Base-by-base conservation (phyloP, 2,888 invertebrate genomes). In the Bombyx huttoni region DNA sequence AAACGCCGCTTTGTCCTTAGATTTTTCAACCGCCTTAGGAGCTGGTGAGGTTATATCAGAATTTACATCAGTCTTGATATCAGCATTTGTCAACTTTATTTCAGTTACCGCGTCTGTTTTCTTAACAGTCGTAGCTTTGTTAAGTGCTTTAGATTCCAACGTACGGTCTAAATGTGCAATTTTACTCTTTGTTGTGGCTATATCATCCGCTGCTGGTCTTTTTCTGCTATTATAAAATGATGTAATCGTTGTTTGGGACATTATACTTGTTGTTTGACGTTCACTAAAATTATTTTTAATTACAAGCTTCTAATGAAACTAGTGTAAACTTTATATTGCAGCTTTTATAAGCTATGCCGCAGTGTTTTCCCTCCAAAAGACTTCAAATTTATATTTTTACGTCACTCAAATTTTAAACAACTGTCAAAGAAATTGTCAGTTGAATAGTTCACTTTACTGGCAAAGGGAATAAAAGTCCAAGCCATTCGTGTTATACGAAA, bases 231-330 rank as follows among this genome's bases (percentile, higher is more conserved):
- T 92, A 75, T 94, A 95, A 88, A 91, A 95, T 58, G 91, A 90
- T 56, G 93, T 92, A 54, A 95, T 91, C 51, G 93, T 92, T 64
- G 93, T 92, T 80, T 95, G 95, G 58, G 94, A 91, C 94, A 95
- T 94, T 12, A 45, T 40, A 40, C 24, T 24, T 24, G 5, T 24
- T 24, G 24, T 5, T 24, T 24, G 24, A 5, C 24, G 24, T 24
- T 24, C 5, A 24, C 24, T 24, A 24, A 24, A 24, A 24, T 24
- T 24, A 24, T 24, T 2, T 3, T 24, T 24, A 24, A 24, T 24
- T 24, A 24, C 24, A 24, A 24, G 24, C 7, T 40, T 40, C 12
- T 40, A 40, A 8, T 40, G 9, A 7, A 40, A 40, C 5, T 40
- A 8, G 12, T 12, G 12, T 2, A 40, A 40, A 8, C 8, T 8